Conservation (phyloP, 2,888 invertebrate genomes). For the Pollenia griseotomentosa region DNA sequence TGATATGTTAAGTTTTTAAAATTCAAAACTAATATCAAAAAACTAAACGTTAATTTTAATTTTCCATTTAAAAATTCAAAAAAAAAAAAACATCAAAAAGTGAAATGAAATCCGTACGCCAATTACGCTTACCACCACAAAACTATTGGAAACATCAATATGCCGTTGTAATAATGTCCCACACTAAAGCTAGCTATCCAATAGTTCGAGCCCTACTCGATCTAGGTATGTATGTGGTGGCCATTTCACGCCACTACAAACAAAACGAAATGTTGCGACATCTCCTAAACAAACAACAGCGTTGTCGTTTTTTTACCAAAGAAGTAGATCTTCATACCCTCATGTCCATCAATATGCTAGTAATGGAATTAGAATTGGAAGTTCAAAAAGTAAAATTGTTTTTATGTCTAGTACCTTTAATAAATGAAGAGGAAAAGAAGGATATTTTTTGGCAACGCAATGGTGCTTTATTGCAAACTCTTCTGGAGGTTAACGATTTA, state of each 20-base stretch:
- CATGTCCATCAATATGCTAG: constrained; percentile 37
- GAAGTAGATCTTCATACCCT: constrained; percentile 31
- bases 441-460: constrained; percentile 9
- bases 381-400: constrained; percentile 17
- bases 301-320: constrained; percentile 19
- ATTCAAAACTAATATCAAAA: background rate
- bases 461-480: constrained; percentile 27
- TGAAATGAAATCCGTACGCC: constrained; percentile 17
- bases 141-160: constrained; percentile 45
- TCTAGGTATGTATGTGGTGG: constrained; percentile 55
- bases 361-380: constrained; percentile 41
- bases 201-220: constrained; percentile 37
- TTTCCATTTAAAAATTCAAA: too few relatives aligned
- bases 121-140: background rate
- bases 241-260: constrained; percentile 24
- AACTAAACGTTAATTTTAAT: too few relatives aligned
- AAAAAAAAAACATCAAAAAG: background rate
- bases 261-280: constrained; percentile 36
- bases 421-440: constrained; percentile 8
- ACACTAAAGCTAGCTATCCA: constrained; percentile 48
- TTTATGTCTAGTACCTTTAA: constrained; percentile 33
- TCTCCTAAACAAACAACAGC: constrained; percentile 13
- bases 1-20: too few relatives aligned
- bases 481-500: constrained; percentile 40
- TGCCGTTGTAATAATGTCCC: constrained; percentile 46